These are phyloP conservation scores for Rhinatrema bivittatum DNA, from an alignment of 2,797 vertebrate species.

Conservation along the genomic window DNA sequence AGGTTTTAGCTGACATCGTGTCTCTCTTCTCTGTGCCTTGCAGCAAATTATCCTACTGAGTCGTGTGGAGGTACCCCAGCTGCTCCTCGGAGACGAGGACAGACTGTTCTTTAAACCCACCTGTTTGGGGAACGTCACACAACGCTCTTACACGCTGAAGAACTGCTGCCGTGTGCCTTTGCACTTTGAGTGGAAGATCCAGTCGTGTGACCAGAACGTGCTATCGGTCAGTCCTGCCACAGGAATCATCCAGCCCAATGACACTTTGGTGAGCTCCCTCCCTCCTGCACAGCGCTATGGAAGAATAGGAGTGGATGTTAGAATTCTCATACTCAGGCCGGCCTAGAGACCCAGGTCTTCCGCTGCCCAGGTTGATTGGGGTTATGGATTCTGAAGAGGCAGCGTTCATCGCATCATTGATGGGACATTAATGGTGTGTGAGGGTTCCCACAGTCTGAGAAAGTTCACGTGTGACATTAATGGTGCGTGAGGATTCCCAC, in stretches of 20 bases:
- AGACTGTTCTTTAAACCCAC: slow-evolving; percentile 77
- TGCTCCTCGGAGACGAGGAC: slow-evolving; percentile 63
- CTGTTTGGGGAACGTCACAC: slow-evolving; percentile 54
- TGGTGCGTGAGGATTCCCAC: too few species aligned
- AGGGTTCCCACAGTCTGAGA: too few species aligned
- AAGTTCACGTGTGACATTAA: too few species aligned
- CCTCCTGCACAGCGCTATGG: background rate
- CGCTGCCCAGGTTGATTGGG: fast-evolving
- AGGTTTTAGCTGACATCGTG: too few species aligned
- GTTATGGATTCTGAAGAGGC: too few species aligned
- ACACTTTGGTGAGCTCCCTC: slow-evolving; percentile 64
- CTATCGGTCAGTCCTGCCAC: slow-evolving; percentile 66
- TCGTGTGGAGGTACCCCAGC: slow-evolving; percentile 52
- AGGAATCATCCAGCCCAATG: slow-evolving; percentile 75
- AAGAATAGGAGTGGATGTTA: too few species aligned
- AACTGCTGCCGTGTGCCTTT: slow-evolving; percentile 72
- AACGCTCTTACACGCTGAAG: slow-evolving; percentile 55
- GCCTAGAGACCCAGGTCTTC: background rate
- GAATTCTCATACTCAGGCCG: background rate
- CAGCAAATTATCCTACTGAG: slow-evolving; percentile 71
- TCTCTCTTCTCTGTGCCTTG: slow-evolving; percentile 4
- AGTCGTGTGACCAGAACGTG: slow-evolving; percentile 40
- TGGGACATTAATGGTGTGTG: too few species aligned
- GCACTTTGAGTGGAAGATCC: slow-evolving; percentile 77
- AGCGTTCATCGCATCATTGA: too few species aligned